Evolutionary conservation across 1,140 invertebrate genomes (phyloP).

Genomic region (Dendrolimus kikuchii): DNA sequence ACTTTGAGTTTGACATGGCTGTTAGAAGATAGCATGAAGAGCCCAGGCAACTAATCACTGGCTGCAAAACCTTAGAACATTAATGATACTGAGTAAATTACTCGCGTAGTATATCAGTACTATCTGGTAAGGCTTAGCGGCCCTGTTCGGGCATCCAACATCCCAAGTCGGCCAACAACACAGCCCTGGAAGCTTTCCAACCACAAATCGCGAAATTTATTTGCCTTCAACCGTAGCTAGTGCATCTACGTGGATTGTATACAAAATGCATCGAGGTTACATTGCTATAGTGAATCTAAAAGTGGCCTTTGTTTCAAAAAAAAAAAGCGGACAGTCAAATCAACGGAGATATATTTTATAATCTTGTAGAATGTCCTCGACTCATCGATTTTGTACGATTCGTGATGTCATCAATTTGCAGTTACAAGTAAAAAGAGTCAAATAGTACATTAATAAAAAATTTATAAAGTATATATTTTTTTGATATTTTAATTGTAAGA

Average conservation of each 20-base stretch:
- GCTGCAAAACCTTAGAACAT: not conserved
- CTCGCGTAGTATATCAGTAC: not conserved
- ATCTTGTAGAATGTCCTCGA: no score
- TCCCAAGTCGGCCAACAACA: conserved; percentile 32
- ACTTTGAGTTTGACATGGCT: no score
- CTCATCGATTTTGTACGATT: no score
- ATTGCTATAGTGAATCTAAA: conserved; percentile 18
- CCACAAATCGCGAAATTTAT: conserved; percentile 62
- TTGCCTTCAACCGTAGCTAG: conserved; percentile 52
- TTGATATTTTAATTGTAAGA: no score
- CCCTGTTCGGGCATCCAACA: conserved; percentile 31
- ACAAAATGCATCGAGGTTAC: conserved; percentile 31
- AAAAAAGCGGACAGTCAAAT: no score
- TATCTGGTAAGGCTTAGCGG: conserved; percentile 12
- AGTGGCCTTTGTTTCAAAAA: not conserved
- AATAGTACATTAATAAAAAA: no score
- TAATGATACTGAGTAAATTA: conserved; percentile 1
- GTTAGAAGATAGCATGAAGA: no score
- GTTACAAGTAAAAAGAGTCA: no score
- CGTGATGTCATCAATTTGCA: no score
- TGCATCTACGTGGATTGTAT: conserved; percentile 50
- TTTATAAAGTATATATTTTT: no score
- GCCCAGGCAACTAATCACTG: no score
- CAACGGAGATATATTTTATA: not conserved
- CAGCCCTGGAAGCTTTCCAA: conserved; percentile 53